These are phyloP conservation scores for Lepus europaeus DNA, from an alignment of 2,113 vertebrate species.

Conservation along the genomic window DNA sequence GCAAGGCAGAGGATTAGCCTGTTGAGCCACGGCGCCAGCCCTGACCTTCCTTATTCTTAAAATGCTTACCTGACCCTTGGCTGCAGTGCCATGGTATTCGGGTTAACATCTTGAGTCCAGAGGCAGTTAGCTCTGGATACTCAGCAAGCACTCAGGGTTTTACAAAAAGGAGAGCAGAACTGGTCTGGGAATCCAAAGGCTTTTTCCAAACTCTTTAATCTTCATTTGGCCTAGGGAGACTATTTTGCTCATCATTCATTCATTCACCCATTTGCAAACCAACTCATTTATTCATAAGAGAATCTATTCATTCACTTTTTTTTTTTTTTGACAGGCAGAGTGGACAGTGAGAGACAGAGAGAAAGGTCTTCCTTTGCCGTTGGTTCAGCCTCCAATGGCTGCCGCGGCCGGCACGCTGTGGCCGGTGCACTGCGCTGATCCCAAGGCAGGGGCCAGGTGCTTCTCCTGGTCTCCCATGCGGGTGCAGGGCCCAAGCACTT, in stretches of 20 bases:
- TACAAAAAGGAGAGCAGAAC: background rate
- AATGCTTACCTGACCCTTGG: slow-evolving; percentile 52
- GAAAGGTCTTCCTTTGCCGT: no score
- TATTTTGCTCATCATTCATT: background rate
- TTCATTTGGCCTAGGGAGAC: background rate
- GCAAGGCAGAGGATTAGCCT: no score
- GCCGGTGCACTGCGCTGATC: no score
- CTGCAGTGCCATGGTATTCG: background rate
- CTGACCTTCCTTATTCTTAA: slow-evolving; percentile 41
- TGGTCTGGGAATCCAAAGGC: background rate
- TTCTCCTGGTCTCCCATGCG: no score
- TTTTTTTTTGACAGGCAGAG: no score
- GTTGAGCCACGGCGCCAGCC: no score
- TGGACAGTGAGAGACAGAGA: no score
- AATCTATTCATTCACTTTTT: background rate
- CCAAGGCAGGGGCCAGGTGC: no score
- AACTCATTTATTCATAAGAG: background rate
- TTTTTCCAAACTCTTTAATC: background rate
- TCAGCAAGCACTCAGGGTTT: background rate
- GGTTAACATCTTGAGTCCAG: slow-evolving; percentile 47
- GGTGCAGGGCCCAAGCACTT: no score
- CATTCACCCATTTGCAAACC: background rate
- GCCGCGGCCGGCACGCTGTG: no score
- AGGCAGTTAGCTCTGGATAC: background rate
- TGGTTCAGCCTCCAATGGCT: no score